These are phyloP conservation scores for Sparus aurata DNA, from an alignment of 2,797 vertebrate genomes.

Conservation along the genomic window DNA sequence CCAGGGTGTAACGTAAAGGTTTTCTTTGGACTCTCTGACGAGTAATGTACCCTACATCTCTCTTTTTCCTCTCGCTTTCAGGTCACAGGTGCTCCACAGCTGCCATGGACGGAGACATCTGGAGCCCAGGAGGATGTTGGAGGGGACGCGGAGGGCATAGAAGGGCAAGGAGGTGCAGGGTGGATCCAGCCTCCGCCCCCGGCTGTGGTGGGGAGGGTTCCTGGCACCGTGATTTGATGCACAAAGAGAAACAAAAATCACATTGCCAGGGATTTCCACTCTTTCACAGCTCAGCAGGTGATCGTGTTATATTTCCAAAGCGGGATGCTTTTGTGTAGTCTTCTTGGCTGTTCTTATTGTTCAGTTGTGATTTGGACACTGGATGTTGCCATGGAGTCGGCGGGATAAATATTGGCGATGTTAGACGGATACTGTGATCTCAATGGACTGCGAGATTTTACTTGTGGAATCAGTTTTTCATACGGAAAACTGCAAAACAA, in stretches of 20 bases:
- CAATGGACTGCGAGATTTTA: slow-evolving; percentile 34
- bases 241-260: slow-evolving; percentile 90
- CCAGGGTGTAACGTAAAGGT: slow-evolving; percentile 24
- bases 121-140: slow-evolving; percentile 50
- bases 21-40: slow-evolving; percentile 12
- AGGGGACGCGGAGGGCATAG: slow-evolving; percentile 31
- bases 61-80: slow-evolving; percentile 59
- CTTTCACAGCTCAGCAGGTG: slow-evolving; percentile 82
- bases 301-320: slow-evolving; percentile 40
- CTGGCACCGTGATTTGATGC: slow-evolving; percentile 92
- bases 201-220: slow-evolving; percentile 89
- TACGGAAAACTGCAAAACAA: slow-evolving; percentile 24
- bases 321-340: slow-evolving; percentile 26
- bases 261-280: slow-evolving; percentile 94
- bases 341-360: neutral
- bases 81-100: slow-evolving; percentile 77
- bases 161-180: slow-evolving; percentile 43
- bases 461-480: slow-evolving; percentile 39
- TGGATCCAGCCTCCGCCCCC: slow-evolving; percentile 43
- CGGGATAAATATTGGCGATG: slow-evolving; percentile 37
- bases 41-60: slow-evolving; percentile 42
- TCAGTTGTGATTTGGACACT: slow-evolving; percentile 17
- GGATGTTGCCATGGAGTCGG: slow-evolving; percentile 48
- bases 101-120: slow-evolving; percentile 64
- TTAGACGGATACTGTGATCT: slow-evolving; percentile 22